Conservation (phyloP, 2,888 invertebrate genomes). For the Eumacrocentrus americanus region DNA sequence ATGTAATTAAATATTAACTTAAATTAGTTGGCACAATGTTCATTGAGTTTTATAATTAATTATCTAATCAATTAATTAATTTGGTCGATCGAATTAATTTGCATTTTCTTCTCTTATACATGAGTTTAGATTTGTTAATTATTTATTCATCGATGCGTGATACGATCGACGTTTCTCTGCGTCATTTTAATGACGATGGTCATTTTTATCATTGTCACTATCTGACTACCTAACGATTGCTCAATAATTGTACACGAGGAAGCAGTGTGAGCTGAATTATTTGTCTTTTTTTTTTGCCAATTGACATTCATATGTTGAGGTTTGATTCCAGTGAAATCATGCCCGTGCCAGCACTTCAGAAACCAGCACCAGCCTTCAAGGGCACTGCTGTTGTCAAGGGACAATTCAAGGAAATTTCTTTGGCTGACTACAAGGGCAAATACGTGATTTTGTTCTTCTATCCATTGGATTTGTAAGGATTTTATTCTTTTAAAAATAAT, state of each 20-base stretch:
- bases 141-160: no score
- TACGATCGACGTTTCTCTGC: no score
- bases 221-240: neutral
- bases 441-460: constrained; percentile 92
- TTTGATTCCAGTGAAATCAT: no score
- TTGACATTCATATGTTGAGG: no score
- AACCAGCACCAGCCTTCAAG: constrained; percentile 80
- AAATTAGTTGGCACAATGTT: no score
- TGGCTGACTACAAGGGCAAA: constrained; percentile 83
- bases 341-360: constrained; percentile 70
- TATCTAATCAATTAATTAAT: no score
- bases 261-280: neutral
- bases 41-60: no score
- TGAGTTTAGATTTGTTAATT: no score
- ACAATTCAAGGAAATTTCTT: constrained; percentile 80
- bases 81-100: no score
- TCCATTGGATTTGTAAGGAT: constrained; percentile 84
- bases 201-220: neutral
- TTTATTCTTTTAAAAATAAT: neutral
- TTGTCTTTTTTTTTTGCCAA: neutral
- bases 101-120: no score
- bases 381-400: constrained; percentile 83
- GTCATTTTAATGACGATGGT: no score
- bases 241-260: neutral
- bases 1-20: no score